phyloP scores from a whole-genome alignment of 2,113 vertebrate genomes.

The Xiphorhynchus elegans region DNA sequence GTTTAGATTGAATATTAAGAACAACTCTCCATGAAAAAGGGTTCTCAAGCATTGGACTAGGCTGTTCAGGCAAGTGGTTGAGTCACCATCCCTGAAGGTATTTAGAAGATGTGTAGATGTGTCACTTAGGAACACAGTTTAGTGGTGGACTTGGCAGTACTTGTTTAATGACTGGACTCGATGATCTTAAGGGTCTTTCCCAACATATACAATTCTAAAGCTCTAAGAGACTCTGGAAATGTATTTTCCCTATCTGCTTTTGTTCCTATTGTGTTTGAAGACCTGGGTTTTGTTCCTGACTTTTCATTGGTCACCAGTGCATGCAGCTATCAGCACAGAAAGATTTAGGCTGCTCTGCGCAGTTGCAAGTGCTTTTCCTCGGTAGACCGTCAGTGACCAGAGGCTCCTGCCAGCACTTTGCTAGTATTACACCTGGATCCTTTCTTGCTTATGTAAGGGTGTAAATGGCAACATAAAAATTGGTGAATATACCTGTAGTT shows the following conservation, averaged over 20 bases:
- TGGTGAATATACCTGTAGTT: background rate
- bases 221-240: background rate
- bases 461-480: background rate
- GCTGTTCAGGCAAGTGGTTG: background rate
- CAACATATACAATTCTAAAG: background rate
- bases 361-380: background rate
- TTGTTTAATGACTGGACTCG: background rate
- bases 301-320: background rate
- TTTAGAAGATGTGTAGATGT: background rate
- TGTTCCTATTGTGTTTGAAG: background rate
- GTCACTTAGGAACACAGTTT: fast-evolving
- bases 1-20: background rate
- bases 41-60: background rate
- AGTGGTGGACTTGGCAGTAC: background rate
- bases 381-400: background rate
- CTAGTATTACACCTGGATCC: background rate
- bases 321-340: fast-evolving
- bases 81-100: background rate
- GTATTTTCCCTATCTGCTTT: background rate
- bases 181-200: background rate
- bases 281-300: background rate
- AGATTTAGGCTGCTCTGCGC: background rate
- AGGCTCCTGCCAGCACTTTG: background rate
- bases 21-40: background rate
- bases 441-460: background rate